Evolutionary conservation across 2,888 invertebrate species (phyloP), one percentile per base, ranked within the genome.

Genomic region (Metellina segmentata): DNA sequence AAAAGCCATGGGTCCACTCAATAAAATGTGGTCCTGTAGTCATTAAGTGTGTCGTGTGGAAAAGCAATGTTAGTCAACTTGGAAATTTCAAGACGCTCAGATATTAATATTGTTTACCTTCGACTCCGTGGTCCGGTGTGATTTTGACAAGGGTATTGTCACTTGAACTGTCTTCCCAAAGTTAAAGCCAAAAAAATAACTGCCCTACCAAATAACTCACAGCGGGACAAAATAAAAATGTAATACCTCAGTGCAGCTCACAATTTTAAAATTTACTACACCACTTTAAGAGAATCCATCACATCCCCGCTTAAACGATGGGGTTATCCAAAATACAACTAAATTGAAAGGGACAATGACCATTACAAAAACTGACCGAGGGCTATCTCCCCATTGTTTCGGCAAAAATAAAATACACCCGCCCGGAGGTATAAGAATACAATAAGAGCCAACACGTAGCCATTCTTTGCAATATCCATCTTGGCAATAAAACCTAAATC

Each of bases 401-500:
- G 13, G 48, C 16, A 53, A 61, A 34, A 72, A 72, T n/a, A 85
- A 61, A 74, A 88, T 2, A 52, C 75, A 81, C 19, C 82, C 34
- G 6, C 9, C 74, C 34, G 20, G 20, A 34, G 61, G 48, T 48
- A 72, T 61, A 75, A 81, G 75, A 81, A 77, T 52, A 75, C 82
- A 89, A 85, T 85, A 90, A 83, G 85, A 89, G 71, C 83, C 83
- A 83, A 78, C 83, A 85, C 89, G 83, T 83, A 82, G 75, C 61
- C 83, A 69, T 90, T 79, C 53, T 75, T 85, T 79, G 78, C 83
- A 85, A 90, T 90, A 83, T 83, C 89, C 83, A 81, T 78, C 61
- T 49, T 90, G 71, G 89, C 89, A 90, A 90, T 90, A 90, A 90
- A 90, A 90, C 83, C 89, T 85, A 90, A 90, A 90, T 90, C 89